Conservation (phyloP, 1,140 invertebrate species). For the Drosophila mayri region DNA sequence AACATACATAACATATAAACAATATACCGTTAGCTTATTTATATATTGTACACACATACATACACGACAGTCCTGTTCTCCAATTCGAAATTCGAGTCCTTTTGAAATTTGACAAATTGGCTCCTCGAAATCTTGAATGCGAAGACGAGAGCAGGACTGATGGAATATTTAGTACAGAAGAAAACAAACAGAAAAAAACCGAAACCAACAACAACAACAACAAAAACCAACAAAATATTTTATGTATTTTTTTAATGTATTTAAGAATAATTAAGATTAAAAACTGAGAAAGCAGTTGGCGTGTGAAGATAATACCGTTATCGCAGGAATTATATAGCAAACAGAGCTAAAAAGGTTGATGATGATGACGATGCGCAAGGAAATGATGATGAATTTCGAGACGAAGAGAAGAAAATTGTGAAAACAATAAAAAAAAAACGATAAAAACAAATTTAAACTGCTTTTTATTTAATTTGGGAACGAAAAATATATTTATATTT, state of each 20-base stretch:
- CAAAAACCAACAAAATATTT: constrained; percentile 69
- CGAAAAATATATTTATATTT: not conserved
- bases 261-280: constrained; percentile 79
- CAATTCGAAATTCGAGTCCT: constrained; percentile 5
- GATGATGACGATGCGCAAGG: constrained; percentile 61
- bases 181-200: constrained; percentile 19
- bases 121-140: not conserved
- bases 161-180: constrained; percentile 35
- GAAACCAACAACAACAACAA: constrained; percentile 23
- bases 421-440: constrained; percentile 30
- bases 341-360: constrained; percentile 28
- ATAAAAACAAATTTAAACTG: constrained; percentile 12
- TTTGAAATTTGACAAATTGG: constrained; percentile 1
- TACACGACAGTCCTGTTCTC: constrained; percentile 33
- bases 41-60: constrained; percentile 68
- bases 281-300: constrained; percentile 31
- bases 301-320: constrained; percentile 49
- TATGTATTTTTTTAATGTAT: constrained; percentile 83
- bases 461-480: constrained; percentile 3
- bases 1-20: constrained; percentile 64
- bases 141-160: constrained; percentile 35
- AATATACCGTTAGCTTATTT: constrained; percentile 82
- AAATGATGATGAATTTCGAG: constrained; percentile 61
- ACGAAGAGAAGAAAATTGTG: constrained; percentile 32
- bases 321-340: constrained; percentile 51